These are phyloP conservation scores for Dinoponera quadriceps DNA, from an alignment of 1,140 invertebrate species.

Conservation along the genomic window DNA sequence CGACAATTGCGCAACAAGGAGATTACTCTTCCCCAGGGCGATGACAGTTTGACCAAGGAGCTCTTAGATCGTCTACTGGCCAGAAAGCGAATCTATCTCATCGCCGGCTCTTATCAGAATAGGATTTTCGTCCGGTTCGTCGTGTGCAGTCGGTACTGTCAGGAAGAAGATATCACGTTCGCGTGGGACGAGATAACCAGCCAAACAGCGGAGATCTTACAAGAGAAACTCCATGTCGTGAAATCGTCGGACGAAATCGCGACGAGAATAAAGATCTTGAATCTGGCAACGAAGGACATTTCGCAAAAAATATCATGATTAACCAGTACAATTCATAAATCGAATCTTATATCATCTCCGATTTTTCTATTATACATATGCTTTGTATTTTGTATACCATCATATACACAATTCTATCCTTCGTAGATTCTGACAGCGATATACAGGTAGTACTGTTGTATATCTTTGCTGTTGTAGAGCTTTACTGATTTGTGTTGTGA, in stretches of 20 bases:
- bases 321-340: not conserved
- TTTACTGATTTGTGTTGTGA: too few relatives aligned
- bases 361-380: too few relatives aligned
- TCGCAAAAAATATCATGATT: conserved; percentile 69
- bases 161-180: conserved; percentile 90
- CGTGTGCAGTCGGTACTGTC: conserved; percentile 91
- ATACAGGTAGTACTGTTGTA: too few relatives aligned
- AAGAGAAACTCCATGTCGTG: not conserved
- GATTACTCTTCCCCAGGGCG: conserved; percentile 85
- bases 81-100: conserved; percentile 93
- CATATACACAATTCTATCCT: too few relatives aligned
- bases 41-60: conserved; percentile 90
- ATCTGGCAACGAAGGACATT: conserved; percentile 57
- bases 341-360: too few relatives aligned
- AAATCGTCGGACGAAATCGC: conserved; percentile 58
- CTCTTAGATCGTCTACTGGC: conserved; percentile 92
- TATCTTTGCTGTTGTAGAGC: too few relatives aligned
- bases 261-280: conserved; percentile 65
- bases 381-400: too few relatives aligned
- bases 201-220: conserved; percentile 85
- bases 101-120: conserved; percentile 90
- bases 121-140: conserved; percentile 93
- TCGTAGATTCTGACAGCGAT: too few relatives aligned
- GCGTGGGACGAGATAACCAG: conserved; percentile 93
- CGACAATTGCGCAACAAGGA: not conserved